Percentiles rank a stretch among this genome's conserved stretches.
Evolutionary conservation across 2,797 vertebrate genomes (phyloP).

Genomic region (Coregonus ussuriensis): DNA sequence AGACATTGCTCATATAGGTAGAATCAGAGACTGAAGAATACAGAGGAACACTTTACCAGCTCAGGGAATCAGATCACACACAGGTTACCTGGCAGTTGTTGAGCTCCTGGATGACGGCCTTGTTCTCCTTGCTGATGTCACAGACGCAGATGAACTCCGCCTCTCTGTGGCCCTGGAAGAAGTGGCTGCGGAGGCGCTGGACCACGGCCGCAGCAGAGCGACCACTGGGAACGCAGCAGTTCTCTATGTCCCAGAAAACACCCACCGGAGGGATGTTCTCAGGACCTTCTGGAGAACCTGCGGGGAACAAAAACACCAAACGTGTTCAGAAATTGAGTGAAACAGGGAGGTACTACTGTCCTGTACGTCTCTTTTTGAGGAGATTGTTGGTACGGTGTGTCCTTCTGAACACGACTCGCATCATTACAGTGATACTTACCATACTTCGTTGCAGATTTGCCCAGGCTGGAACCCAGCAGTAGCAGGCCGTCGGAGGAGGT

Average conservation of each 20-base stretch:
- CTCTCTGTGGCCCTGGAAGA: constrained; percentile 96
- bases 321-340: background rate
- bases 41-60: background rate
- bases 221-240: constrained; percentile 93
- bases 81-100: constrained; percentile 95
- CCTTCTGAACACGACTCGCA: background rate
- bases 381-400: background rate
- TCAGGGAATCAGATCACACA: background rate
- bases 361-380: background rate
- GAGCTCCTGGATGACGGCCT: constrained; percentile 97
- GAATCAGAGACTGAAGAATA: no score
- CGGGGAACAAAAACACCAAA: background rate
- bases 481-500: constrained; percentile 79
- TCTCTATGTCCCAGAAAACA: constrained; percentile 99
- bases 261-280: constrained; percentile 94
- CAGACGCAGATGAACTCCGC: constrained; percentile 99
- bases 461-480: constrained; percentile 77
- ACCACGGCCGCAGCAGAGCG: constrained; percentile 92
- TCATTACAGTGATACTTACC: constrained; percentile 49
- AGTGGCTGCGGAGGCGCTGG: constrained; percentile 89
- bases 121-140: constrained; percentile 98
- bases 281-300: constrained; percentile 86
- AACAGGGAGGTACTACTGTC: background rate
- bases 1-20: background rate
- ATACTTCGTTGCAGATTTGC: constrained; percentile 84